Evolutionary conservation across 2,797 vertebrate species (phyloP), one percentile per base, ranked within the genome.

Genomic region (Stomatorhinus walkeri): DNA sequence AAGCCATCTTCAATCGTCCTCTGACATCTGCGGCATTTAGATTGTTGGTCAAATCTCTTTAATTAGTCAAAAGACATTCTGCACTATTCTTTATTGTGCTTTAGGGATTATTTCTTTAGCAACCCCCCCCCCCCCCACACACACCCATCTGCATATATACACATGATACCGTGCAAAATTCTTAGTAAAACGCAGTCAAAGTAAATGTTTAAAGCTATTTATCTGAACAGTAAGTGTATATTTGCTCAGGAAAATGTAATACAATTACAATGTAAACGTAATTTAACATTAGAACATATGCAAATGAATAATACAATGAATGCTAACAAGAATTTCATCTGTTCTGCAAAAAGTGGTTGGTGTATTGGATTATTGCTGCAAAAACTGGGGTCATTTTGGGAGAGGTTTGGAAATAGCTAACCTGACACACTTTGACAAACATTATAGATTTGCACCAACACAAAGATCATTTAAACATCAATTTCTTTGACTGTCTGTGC

Each of bases 21-120:
- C 16, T 46, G 36, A 46, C 7, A 28, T 90, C 3, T 87, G 89
- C 49, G 10, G 89, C 91, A 88, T 89, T 88, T 32, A 87, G 90
- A 84, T 91, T 93, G 93, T 94, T 93, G 91, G 91, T 93, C 90
- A 89, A 91, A 94, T 93, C 90, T 93, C 90, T 91, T 93, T 92
- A 93, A 94, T 94, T 90, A 94, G 89, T 92, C 91, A 89, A 92
- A 81, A 93, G 92, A 90, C 89, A 87, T 93, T 92, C 84, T 32
- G 51, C 51, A 36, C 24, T 32, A 54, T 56, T 87, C 16, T 56
- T 54, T 52, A n/a, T 24, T 36, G 84, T 14, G 22, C 51, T 83
- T 85, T 28, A 86, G 28, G 49, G 14, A 79, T 79, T 16, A n/a
- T 9, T 79, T 43, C 22, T 85, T 52, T 85, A 52, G 1, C 22